phyloP scores from a whole-genome alignment of 2,888 invertebrate species.

The Hecatera dysodea region DNA sequence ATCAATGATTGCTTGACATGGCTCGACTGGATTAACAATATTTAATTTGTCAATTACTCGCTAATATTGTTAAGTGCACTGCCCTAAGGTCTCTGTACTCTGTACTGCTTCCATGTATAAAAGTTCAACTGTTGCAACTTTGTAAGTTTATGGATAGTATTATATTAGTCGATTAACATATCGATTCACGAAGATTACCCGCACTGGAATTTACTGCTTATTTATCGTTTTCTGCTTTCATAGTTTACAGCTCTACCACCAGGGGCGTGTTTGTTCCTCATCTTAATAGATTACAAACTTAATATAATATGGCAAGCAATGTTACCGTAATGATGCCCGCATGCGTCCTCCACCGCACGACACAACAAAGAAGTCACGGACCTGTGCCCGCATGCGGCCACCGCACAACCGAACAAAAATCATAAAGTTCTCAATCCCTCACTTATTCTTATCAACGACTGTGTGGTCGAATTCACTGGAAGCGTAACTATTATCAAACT shows the following conservation, averaged over 20 bases:
- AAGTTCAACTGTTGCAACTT: conserved; percentile 18
- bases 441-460: conserved; percentile 25
- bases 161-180: neutral
- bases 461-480: conserved; percentile 36
- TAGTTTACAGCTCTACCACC: neutral
- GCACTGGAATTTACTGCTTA: neutral
- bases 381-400: neutral
- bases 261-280: neutral
- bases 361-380: neutral
- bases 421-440: neutral
- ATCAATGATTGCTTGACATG: conserved; percentile 41
- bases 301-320: neutral
- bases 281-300: neutral
- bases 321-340: neutral
- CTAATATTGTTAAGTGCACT: conserved; percentile 52
- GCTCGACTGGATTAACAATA: conserved; percentile 53
- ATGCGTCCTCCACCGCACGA: neutral
- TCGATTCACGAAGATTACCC: conserved; percentile 7
- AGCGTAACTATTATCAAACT: conserved; percentile 36
- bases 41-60: conserved; percentile 55
- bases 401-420: neutral
- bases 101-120: conserved; percentile 31
- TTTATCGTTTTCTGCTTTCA: conserved; percentile 14
- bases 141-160: conserved; percentile 5
- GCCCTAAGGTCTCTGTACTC: neutral